Evolutionary conservation across 2,888 invertebrate species (phyloP).

Genomic region (Eueremaeus valkanovi): DNA sequence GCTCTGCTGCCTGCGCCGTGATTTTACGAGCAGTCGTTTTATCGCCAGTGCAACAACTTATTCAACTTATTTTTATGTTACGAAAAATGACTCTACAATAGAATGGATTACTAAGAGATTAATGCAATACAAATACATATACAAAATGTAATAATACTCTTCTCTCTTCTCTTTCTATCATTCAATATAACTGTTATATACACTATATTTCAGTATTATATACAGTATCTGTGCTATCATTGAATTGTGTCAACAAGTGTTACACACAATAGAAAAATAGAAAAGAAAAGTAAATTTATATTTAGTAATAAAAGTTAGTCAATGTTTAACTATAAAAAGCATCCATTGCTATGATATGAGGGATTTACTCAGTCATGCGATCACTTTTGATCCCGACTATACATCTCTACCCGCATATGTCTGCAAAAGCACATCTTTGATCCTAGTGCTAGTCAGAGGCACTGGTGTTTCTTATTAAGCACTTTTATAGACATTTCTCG

Average conservation of each 20-base stretch:
- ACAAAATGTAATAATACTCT: not conserved
- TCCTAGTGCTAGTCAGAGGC: constrained; percentile 17
- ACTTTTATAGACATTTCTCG: constrained; percentile 10
- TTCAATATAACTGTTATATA: constrained; percentile 12
- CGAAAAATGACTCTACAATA: constrained; percentile 16
- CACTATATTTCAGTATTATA: not conserved
- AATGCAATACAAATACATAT: not conserved
- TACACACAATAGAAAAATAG: not conserved
- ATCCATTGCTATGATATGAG: too few species aligned
- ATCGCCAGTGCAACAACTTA: constrained; percentile 33
- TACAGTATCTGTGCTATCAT: not conserved
- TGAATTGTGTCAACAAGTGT: constrained; percentile 26
- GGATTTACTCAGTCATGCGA: not conserved
- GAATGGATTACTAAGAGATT: constrained; percentile 31
- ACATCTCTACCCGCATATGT: constrained; percentile 16
- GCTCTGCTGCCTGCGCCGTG: constrained; percentile 20
- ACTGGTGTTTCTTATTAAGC: constrained; percentile 18
- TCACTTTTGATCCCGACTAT: not conserved
- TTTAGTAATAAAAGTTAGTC: constrained; percentile 27
- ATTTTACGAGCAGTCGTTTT: constrained; percentile 24
- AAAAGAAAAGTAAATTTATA: constrained; percentile 24
- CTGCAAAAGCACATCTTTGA: not conserved
- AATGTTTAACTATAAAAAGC: constrained; percentile 17
- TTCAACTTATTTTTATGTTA: constrained; percentile 33
- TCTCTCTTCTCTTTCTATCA: not conserved